Evolutionary conservation across 2,888 invertebrate genomes (phyloP).

Genomic region (Stramonita haemastoma): DNA sequence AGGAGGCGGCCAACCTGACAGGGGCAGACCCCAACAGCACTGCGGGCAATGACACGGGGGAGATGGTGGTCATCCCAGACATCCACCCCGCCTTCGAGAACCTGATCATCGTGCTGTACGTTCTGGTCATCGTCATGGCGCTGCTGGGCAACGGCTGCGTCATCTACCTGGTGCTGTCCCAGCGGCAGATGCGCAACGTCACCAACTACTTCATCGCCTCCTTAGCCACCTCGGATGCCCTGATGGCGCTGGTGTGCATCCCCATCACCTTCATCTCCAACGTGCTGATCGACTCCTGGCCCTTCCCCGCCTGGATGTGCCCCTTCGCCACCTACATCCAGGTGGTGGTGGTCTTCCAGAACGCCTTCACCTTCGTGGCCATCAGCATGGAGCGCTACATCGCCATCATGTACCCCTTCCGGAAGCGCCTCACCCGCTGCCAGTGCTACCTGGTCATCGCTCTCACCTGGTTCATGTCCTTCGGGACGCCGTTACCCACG

Average conservation of each 20-base stretch:
- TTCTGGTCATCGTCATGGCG: slow-evolving; percentile 47
- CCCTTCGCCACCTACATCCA: slow-evolving; percentile 89
- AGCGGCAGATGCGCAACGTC: slow-evolving; percentile 91
- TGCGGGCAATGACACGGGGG: not conserved
- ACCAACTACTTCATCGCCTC: slow-evolving; percentile 84
- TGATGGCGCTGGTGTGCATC: slow-evolving; percentile 78
- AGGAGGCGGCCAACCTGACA: not conserved
- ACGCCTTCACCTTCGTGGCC: slow-evolving; percentile 92
- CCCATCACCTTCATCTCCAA: slow-evolving; percentile 84
- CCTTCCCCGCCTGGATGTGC: slow-evolving; percentile 90
- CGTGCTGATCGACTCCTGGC: slow-evolving; percentile 89
- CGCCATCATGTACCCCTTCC: slow-evolving; percentile 91
- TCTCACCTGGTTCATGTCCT: slow-evolving; percentile 86
- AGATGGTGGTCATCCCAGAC: not conserved
- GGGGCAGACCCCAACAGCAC: not conserved
- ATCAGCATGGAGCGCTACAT: slow-evolving; percentile 94
- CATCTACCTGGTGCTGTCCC: slow-evolving; percentile 78
- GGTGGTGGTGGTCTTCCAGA: slow-evolving; percentile 80
- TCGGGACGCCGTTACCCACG: slow-evolving; percentile 90
- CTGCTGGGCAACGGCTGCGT: slow-evolving; percentile 51
- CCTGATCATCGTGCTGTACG: slow-evolving; percentile 45
- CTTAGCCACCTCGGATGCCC: slow-evolving; percentile 76
- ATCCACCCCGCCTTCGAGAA: slow-evolving; percentile 23
- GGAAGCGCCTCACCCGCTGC: slow-evolving; percentile 87
- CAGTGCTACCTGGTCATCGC: slow-evolving; percentile 84